phyloP scores from a whole-genome alignment of 1,140 invertebrate species.

The Lepidurus apus region DNA sequence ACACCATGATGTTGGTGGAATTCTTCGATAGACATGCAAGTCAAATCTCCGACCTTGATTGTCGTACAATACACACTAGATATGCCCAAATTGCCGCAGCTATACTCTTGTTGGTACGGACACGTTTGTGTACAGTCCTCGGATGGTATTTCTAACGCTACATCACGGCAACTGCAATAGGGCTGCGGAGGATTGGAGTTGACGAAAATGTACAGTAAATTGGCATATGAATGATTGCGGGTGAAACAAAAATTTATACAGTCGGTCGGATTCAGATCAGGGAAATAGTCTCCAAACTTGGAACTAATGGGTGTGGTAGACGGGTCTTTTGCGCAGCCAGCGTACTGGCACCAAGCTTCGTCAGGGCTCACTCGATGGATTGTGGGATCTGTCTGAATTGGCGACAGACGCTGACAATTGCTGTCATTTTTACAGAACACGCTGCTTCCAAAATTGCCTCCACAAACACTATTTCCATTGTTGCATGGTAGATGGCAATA shows the following conservation, averaged over 20 bases:
- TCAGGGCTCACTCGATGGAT: background rate
- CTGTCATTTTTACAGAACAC: background rate
- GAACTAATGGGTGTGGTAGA: background rate
- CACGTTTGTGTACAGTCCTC: background rate
- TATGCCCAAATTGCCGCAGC: background rate
- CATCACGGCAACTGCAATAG: background rate
- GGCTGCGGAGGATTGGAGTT: background rate
- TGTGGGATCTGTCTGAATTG: background rate
- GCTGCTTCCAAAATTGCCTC: slow-evolving; percentile 24
- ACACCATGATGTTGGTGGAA: background rate
- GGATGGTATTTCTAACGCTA: background rate
- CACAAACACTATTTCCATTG: background rate
- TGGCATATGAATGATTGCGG: slow-evolving; percentile 14
- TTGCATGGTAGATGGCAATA: slow-evolving; percentile 8
- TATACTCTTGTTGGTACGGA: background rate
- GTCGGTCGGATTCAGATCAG: slow-evolving; percentile 25
- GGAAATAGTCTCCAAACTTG: slow-evolving; percentile 16
- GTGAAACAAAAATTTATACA: slow-evolving; percentile 15
- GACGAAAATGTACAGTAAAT: slow-evolving; percentile 8
- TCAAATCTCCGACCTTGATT: background rate
- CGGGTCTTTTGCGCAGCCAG: background rate
- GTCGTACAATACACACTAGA: background rate
- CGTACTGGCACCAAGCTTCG: background rate
- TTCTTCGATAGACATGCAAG: background rate
- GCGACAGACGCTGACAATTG: background rate